Base-by-base conservation (phyloP, 2,797 vertebrate species). In the Sphenodon punctatus region DNA sequence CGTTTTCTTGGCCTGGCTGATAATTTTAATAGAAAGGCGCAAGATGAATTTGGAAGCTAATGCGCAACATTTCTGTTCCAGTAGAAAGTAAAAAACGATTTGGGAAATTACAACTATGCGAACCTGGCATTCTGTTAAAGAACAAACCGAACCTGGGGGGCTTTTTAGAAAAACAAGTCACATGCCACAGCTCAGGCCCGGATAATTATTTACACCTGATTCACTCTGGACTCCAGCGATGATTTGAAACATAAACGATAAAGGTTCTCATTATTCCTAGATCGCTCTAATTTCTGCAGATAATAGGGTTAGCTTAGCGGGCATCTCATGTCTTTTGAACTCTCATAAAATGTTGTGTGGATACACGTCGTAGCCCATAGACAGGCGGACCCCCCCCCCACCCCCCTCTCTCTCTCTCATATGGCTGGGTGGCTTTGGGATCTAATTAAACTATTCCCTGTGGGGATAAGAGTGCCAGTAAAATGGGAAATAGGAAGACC, bases 161-260 rank as follows among this genome's bases (percentile, higher is more conserved):
- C 3, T 49, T 49, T 60, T n/a, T 56, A n/a, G 51, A 22, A n/a
- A 53, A 56, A 32, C 41, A 43, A 85, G 91, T 82, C 82, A 81
- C 76, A 67, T 87, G 80, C 59, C 89, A 67, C 53, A 38, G 78
- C 89, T 84, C 72, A 78, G 1, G 34, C 66, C 84, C 86, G 85
- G 83, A 75, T 90, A 87, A 88, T 89, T 88, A 82, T 89, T 92
- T 91, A 85, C 89, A 89, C 89, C 92, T 91, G 89, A 93, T 82
- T 79, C 63, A 15, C 36, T 70, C 81, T 80, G 88, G 84, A 78
- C 46, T 86, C 36, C 81, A 63, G 67, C 32, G 25, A 71, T 10
- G 12, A 61, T 80, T 85, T 82, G 64, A 65, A 91, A 84, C 79
- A 80, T 46, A 85, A 91, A 86, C 79, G 85, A 81, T 85, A 91